phyloP scores from a whole-genome alignment of 2,113 vertebrate genomes.

The Typhlomys cinereus region DNA sequence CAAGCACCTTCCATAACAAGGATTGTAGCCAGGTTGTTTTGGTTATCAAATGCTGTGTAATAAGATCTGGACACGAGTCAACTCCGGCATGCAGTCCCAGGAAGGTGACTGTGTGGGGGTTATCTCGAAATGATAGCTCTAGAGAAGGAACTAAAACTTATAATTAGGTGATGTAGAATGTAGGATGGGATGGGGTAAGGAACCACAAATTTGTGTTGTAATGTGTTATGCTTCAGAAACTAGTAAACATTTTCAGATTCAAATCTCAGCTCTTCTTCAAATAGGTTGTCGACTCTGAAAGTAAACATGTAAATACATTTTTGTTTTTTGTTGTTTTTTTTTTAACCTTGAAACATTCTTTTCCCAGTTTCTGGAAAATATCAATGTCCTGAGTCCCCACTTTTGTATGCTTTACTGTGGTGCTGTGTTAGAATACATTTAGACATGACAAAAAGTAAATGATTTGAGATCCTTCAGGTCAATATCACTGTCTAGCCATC shows the following conservation, averaged over 20 bases:
- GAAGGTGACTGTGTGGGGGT: neutral
- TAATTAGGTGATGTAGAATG: no score
- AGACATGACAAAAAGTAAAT: constrained; percentile 10
- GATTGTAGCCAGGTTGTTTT: neutral
- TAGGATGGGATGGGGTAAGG: neutral
- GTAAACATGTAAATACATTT: neutral
- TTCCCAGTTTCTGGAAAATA: neutral
- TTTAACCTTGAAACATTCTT: neutral
- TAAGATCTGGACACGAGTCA: neutral
- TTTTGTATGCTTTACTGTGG: constrained; percentile 15
- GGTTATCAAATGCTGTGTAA: constrained; percentile 18
- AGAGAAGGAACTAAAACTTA: neutral
- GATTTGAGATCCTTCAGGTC: constrained; percentile 39
- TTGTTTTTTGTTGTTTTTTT: no score
- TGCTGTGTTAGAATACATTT: neutral
- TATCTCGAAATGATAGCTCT: neutral
- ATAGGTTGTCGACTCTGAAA: neutral
- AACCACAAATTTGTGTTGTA: neutral
- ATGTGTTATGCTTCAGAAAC: constrained; percentile 7
- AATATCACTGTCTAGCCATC: constrained; percentile 7
- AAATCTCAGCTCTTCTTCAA: constrained; percentile 25
- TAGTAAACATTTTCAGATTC: constrained; percentile 37
- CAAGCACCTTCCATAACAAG: neutral
- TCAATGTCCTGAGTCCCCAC: neutral
- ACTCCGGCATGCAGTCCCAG: neutral